Evolutionary conservation across 1,140 invertebrate genomes (phyloP), one percentile per base, ranked within the genome.

Genomic region (Conus betulinus): DNA sequence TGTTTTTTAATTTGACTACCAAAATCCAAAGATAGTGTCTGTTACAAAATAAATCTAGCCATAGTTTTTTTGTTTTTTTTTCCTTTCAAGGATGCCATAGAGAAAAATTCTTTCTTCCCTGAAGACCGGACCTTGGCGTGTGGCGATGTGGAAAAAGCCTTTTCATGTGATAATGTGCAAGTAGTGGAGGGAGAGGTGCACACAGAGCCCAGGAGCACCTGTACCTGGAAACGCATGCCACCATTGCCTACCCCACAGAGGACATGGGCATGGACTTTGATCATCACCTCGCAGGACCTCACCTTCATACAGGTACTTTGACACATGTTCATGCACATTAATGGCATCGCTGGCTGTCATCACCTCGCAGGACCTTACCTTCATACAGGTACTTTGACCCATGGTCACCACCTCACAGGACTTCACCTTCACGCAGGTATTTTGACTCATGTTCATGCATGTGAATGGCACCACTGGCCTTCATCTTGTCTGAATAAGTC

Each of bases 171-270:
- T 10, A 96, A 97, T 57, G 92, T 94, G 87, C 83, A 23, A 7
- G 89, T 94, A 51, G 85, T 95, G 10, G 92, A 94, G 82, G 94
- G 98, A 15, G 97, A 97, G 93, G 96, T 98, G 67, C 96, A 97
- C 89, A 97, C 97, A 91, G 98, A 98, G 98, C 98, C 0, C 99
- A 99, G 94, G 98, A 99, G 95, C 99, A 99, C 95, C 99, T 99
- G 96, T 99, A 99, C 95, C 95, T 99, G 88, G 98, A 99, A 95
- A 98, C 98, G 0, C 97, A 98, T 15, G 94, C 89, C 10, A 92
- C 94, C 57, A 95, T 98, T 76, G 98, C 97, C 2, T 95, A 98
- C 63, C 98, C 98, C 0, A 97, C 96, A 87, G 97, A 98, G 93
- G 96, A 97, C 92, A 97, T 98, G 91, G 98, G 99, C 94, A 95